A percentile compares a stretch with the other conserved stretches of the same genome.
These are phyloP conservation scores for Dione vanillae DNA, from an alignment of 2,888 invertebrate species.

Conservation along the genomic window DNA sequence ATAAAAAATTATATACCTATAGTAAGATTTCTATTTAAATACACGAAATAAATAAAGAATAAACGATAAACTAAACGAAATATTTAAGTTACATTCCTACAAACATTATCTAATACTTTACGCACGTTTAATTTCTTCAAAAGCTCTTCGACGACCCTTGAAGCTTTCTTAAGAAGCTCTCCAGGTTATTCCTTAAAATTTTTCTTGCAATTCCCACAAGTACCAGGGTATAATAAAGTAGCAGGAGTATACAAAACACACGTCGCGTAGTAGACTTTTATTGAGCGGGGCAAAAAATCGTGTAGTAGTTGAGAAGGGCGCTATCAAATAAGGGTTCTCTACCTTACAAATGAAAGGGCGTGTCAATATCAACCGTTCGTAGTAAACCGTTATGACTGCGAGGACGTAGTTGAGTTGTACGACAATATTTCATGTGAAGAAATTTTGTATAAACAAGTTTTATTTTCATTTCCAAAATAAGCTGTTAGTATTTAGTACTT, in stretches of 20 bases:
- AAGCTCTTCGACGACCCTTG: neutral
- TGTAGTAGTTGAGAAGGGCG: constrained; percentile 27
- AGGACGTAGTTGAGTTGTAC: constrained; percentile 18
- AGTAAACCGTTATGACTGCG: constrained; percentile 31
- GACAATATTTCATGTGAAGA: constrained; percentile 5
- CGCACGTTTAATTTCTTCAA: constrained; percentile 9
- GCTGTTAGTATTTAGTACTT: neutral
- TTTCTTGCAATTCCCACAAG: constrained; percentile 26
- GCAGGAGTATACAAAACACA: constrained; percentile 23
- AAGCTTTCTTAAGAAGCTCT: constrained; percentile 2
- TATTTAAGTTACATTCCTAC: neutral
- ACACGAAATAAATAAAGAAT: neutral
- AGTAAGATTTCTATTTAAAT: neutral
- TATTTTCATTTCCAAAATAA: neutral
- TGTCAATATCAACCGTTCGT: constrained; percentile 47
- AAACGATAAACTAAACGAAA: neutral
- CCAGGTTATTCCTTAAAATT: neutral
- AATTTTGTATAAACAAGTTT: neutral
- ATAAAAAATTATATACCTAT: neutral
- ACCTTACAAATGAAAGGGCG: constrained; percentile 41
- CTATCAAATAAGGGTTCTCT: constrained; percentile 26
- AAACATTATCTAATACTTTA: neutral
- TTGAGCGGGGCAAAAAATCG: constrained; percentile 18
- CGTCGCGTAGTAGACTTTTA: constrained; percentile 12
- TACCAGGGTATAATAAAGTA: constrained; percentile 34